phyloP scores from a whole-genome alignment of 53 echinoderm and acorn worm species.

The Apostichopus leukothele region DNA sequence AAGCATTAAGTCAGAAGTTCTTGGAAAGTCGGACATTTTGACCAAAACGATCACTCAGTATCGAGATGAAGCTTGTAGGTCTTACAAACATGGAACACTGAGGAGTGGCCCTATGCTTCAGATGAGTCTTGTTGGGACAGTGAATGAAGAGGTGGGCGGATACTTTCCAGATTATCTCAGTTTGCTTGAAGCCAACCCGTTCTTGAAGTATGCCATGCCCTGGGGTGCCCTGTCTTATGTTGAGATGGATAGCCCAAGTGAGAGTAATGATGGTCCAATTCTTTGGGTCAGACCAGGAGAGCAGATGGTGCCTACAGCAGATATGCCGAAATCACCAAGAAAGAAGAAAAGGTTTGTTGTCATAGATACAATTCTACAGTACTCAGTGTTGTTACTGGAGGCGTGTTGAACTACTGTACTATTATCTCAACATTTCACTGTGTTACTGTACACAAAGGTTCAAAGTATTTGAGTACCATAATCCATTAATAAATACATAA shows the following conservation, averaged over 20 bases:
- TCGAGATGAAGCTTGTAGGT: slow-evolving; percentile 65
- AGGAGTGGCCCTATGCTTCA: slow-evolving; percentile 91
- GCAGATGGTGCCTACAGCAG: slow-evolving; percentile 97
- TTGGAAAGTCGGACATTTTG: slow-evolving; percentile 95
- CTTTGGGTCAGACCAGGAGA: slow-evolving; percentile 97
- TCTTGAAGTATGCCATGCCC: slow-evolving; percentile 91
- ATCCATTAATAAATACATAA: no score
- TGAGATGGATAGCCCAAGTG: slow-evolving; percentile 68
- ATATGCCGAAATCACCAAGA: slow-evolving; percentile 94
- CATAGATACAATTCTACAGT: neutral
- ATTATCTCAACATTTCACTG: no score
- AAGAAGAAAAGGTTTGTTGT: slow-evolving; percentile 87
- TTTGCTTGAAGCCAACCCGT: slow-evolving; percentile 81
- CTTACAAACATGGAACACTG: slow-evolving; percentile 88
- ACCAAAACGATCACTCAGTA: slow-evolving; percentile 90
- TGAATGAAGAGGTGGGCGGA: slow-evolving; percentile 96
- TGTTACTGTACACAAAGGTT: no score
- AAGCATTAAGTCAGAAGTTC: slow-evolving; percentile 75
- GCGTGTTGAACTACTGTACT: no score
- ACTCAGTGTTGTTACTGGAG: no score
- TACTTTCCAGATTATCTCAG: slow-evolving; percentile 91
- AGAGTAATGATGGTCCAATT: slow-evolving; percentile 99
- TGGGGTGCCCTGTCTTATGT: slow-evolving; percentile 82
- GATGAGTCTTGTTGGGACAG: slow-evolving; percentile 95
- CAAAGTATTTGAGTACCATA: no score